Percentiles rank a stretch among this genome's conserved stretches.
These are phyloP conservation scores for Spondyliosoma cantharus DNA, from an alignment of 2,797 vertebrate genomes.

Conservation along the genomic window DNA sequence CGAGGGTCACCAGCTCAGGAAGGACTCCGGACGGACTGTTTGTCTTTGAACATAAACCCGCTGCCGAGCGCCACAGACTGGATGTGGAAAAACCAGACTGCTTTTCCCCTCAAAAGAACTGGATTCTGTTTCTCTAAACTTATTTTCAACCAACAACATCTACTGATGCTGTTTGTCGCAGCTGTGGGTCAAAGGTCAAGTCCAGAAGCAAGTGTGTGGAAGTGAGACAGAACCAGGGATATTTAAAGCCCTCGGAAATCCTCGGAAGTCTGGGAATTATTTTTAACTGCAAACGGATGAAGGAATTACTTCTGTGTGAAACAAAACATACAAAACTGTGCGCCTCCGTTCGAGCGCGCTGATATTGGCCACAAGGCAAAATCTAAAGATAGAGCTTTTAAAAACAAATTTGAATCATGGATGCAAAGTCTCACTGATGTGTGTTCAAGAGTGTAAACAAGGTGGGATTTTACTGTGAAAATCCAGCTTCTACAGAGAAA, in stretches of 20 bases:
- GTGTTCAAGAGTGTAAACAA: conserved; percentile 17
- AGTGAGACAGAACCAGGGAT: conserved; percentile 65
- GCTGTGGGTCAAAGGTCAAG: conserved; percentile 76
- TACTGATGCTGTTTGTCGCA: conserved; percentile 50
- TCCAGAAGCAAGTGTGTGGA: conserved; percentile 74
- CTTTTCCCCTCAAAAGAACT: conserved; percentile 21
- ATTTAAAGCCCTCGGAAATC: conserved; percentile 45
- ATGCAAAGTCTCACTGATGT: conserved; percentile 26
- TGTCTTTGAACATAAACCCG: conserved; percentile 44
- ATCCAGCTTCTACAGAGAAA: conserved; percentile 53
- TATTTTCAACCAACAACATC: conserved; percentile 21
- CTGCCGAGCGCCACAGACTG: conserved; percentile 24
- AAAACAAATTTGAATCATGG: not conserved
- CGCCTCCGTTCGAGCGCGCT: conserved; percentile 21
- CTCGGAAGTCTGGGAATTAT: conserved; percentile 33
- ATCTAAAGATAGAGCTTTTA: not conserved
- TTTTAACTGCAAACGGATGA: conserved; percentile 56
- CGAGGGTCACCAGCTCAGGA: conserved; percentile 71
- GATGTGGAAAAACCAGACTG: conserved; percentile 12
- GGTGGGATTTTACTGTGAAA: conserved; percentile 78
- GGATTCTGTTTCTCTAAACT: conserved; percentile 36
- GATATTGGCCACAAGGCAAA: not conserved
- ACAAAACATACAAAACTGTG: conserved; percentile 11
- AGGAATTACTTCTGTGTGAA: conserved; percentile 50
- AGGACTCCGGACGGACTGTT: conserved; percentile 66